Percentiles rank a stretch among this genome's conserved stretches.
These are phyloP conservation scores for Yasuhikotakia modesta DNA, from an alignment of 2,797 vertebrate species.

Conservation along the genomic window DNA sequence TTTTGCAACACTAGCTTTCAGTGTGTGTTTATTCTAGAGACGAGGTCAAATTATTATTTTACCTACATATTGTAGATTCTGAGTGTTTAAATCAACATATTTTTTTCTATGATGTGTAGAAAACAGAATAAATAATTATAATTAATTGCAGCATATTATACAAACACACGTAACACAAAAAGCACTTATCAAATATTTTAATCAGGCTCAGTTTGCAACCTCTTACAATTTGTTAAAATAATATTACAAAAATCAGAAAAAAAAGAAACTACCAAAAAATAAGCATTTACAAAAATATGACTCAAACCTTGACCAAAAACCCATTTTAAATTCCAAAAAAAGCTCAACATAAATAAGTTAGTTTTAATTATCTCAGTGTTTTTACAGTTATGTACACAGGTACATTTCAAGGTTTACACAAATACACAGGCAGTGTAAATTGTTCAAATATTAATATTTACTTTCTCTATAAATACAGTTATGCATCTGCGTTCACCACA, in stretches of 20 bases:
- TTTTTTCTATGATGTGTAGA: slow-evolving; percentile 14
- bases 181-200: slow-evolving; percentile 77
- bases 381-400: slow-evolving; percentile 88
- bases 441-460: slow-evolving; percentile 68
- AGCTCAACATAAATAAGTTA: slow-evolving; percentile 99
- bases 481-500: slow-evolving; percentile 53
- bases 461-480: slow-evolving; percentile 68
- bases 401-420: slow-evolving; percentile 79
- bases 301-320: slow-evolving; percentile 84
- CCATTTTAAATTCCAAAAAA: slow-evolving; percentile 74
- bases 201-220: slow-evolving; percentile 98
- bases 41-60: not conserved
- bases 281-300: slow-evolving; percentile 88
- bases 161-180: slow-evolving; percentile 88
- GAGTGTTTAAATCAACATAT: not conserved
- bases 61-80: not conserved
- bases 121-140: slow-evolving; percentile 72
- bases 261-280: slow-evolving; percentile 69
- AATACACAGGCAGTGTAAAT: slow-evolving; percentile 77
- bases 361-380: slow-evolving; percentile 99
- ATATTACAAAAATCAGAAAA: slow-evolving; percentile 61
- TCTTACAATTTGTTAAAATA: slow-evolving; percentile 73
- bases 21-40: not conserved
- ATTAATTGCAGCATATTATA: slow-evolving; percentile 86
- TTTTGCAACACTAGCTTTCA: not conserved